Evolutionary conservation across 2,888 invertebrate genomes (phyloP), one percentile per base, ranked within the genome.

Genomic region (Leptinotarsa tumamoca): DNA sequence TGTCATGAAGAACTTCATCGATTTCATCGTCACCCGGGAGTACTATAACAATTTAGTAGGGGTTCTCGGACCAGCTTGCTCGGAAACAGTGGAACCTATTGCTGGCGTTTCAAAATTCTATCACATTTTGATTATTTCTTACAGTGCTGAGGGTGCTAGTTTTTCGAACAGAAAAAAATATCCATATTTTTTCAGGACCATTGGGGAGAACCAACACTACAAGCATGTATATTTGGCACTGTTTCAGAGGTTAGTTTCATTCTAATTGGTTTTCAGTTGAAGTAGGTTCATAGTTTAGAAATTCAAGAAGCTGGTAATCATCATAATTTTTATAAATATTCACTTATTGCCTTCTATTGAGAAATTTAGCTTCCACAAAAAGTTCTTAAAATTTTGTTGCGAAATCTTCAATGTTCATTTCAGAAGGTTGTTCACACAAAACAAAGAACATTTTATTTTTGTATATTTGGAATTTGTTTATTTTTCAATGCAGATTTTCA

Each of bases 121-220:
- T 83, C 91, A 91, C 80, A 93, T 93, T 70, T 90, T 94, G 75
- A 92, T 94, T 1, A 92, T 95, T 76, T 94, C 94, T 69, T 95
- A 95, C 86, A 93, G 94, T 76, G 95, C 95, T 0, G 95, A 95
- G 86, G 94, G 95, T 0, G 91, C 93, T 2, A 92, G 92, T 63
- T 93, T 94, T 83, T 91, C 92, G 0, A 92, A 95, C 86, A 89
- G 94, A 23, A 87, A 88, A 4, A 92, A 92, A 77, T 95, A 94
- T 87, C 95, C 95, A 0, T 94, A 93, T 84, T 95, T 95, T 87
- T 95, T 94, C 69, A 88, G 95, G 14, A 95, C 95, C 0, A 94
- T 95, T 75, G 95, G 95, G 21, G 94, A 94, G 83, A 94, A 95
- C 84, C 91, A 91, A 71, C 93, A 94, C 83, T 94, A 93, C 85